Percentiles rank a stretch among this genome's conserved stretches.
These are phyloP conservation scores for Palythoa grandiflora DNA, from an alignment of 92 coral and sea anemone species.

Conservation along the genomic window DNA sequence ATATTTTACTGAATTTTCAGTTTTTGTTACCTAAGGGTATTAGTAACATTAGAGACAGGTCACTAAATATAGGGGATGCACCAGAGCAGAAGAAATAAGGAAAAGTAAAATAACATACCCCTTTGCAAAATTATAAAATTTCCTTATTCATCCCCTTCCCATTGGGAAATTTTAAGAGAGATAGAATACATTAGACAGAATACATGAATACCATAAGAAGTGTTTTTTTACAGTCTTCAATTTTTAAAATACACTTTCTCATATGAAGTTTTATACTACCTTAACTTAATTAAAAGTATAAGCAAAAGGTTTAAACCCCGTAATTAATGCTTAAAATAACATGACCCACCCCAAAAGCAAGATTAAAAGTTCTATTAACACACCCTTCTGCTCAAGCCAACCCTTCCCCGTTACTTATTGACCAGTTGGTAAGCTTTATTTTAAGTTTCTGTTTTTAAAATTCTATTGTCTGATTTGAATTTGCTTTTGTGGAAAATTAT, in stretches of 20 bases:
- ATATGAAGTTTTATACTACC: neutral
- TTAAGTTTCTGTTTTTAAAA: neutral
- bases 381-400: neutral
- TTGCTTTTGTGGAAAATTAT: neutral
- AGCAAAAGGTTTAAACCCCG: neutral
- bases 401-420: neutral
- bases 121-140: neutral
- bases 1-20: slow-evolving; percentile 5
- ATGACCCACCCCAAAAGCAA: neutral
- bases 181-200: neutral
- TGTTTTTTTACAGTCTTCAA: neutral
- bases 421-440: neutral
- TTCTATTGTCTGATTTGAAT: slow-evolving; percentile 1
- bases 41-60: neutral
- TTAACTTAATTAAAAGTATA: neutral
- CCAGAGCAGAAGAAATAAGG: neutral
- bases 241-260: neutral
- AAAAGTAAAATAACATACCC: neutral
- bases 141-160: neutral
- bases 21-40: neutral
- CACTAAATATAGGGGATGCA: neutral
- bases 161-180: slow-evolving; percentile 3
- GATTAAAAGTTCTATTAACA: neutral
- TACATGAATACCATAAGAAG: slow-evolving; percentile 7
- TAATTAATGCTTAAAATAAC: neutral